Conservation (phyloP, 2,797 vertebrate species). For the Pseudochirops corinnae region DNA sequence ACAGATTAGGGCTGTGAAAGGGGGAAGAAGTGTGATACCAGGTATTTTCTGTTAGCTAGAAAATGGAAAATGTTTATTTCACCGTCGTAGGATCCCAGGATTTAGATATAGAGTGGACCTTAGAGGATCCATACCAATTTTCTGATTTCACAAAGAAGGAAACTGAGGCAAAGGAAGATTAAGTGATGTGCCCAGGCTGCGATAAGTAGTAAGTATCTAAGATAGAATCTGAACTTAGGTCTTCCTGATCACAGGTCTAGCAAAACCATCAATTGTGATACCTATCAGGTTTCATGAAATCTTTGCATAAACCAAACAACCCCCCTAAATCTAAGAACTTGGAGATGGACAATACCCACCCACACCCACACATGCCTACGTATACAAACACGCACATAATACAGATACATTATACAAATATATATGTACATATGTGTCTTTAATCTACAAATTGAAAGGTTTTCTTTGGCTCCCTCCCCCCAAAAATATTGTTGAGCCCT, state of each 20-base stretch:
- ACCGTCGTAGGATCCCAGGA: too few relatives aligned
- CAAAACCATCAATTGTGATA: not conserved
- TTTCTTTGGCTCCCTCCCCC: not conserved
- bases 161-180: not conserved
- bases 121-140: not conserved
- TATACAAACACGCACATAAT: too few relatives aligned
- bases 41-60: not conserved
- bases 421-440: not conserved
- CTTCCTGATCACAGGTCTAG: not conserved
- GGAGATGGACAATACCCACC: not conserved
- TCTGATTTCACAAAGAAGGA: not conserved
- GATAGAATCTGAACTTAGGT: not conserved
- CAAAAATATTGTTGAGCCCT: not conserved
- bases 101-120: not conserved
- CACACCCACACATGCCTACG: not conserved
- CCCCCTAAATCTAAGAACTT: not conserved
- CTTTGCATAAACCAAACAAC: not conserved
- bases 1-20: not conserved
- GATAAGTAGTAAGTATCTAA: not conserved
- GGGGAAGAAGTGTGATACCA: not conserved
- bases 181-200: not conserved
- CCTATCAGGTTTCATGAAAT: not conserved
- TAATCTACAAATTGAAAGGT: not conserved
- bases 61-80: not conserved
- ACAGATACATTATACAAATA: not conserved